Base-by-base conservation (phyloP, 2,888 invertebrate species). In the Aleiodes leptofemur region DNA sequence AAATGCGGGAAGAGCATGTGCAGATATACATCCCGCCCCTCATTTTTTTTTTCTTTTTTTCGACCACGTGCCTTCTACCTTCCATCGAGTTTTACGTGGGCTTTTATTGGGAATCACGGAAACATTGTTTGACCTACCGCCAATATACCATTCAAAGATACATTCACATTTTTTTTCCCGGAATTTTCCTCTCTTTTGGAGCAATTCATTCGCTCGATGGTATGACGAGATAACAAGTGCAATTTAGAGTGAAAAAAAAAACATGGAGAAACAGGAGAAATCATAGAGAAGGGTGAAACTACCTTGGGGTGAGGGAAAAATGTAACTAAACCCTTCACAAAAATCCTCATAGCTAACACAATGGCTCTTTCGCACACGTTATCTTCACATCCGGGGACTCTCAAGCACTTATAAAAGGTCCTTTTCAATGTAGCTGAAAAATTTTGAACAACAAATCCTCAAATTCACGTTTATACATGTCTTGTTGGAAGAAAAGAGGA, bases 1-100 rank as follows among this genome's bases (percentile, higher is more conserved):
- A 66, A 69, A 51, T 38, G 69, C 57, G 51, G 61, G 69, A 68
- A 73, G 73, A 73, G 59, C 73, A 73, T 73, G 73, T 73, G 73
- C 69, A 73, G 59, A 73, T 73, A 68, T 66, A 66, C 7, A 61
- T 38, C 61, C 61, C 61, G 29, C 68, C 53, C 53, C 64, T 66
- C 14, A 23, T 55, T 64, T 53, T 70, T 56, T 6, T 34, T 34
- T 34, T 34, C 23, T 23, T 23, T 23, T 23, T 23, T 23, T 23
- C 16, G 29, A 59, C 72, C 72, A 72, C 69, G 73, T 69, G 57
- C 50, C 61, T 64, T 23, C 51, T 59, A 59, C 72, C 51, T 64
- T 55, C 55, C 64, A 43, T 53, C 53, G 16, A 43, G 48, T 64
- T 48, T 29, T 64, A 48, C 34, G 16, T 64, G 14, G 53, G 53